Conservation (phyloP, 2,797 vertebrate genomes). For the Eidolon dupreanum region DNA sequence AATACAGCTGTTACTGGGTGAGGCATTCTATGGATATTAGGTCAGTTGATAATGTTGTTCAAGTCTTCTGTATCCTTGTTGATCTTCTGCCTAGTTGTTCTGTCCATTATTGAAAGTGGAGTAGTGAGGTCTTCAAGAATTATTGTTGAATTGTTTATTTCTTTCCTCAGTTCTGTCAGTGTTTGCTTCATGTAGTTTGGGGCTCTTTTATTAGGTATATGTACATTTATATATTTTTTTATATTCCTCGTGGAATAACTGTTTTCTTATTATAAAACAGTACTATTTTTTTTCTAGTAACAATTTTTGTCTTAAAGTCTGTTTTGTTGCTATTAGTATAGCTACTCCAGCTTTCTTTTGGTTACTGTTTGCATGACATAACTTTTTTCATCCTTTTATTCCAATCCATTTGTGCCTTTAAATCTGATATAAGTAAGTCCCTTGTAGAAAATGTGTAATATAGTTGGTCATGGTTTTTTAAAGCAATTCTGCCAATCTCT, state of each 20-base stretch:
- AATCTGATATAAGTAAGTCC: slow-evolving; percentile 1
- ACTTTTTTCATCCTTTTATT: not conserved
- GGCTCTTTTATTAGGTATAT: not conserved
- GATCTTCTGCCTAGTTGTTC: not conserved
- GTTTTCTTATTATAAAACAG: not conserved
- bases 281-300: not conserved
- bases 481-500: not conserved
- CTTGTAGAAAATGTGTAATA: not conserved
- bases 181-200: not conserved
- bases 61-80: not conserved
- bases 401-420: not conserved
- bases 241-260: not conserved
- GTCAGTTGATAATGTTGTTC: slow-evolving; percentile 5
- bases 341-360: not conserved
- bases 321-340: not conserved
- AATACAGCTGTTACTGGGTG: not conserved
- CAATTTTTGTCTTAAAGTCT: not conserved
- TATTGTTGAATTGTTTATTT: slow-evolving; percentile 26
- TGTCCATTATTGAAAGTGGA: not conserved
- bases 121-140: slow-evolving; percentile 5
- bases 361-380: not conserved
- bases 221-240: not conserved
- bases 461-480: not conserved
- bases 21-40: not conserved
- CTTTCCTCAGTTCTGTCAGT: not conserved